These are phyloP conservation scores for Polia nebulosa DNA, from an alignment of 2,888 invertebrate species.

Conservation along the genomic window DNA sequence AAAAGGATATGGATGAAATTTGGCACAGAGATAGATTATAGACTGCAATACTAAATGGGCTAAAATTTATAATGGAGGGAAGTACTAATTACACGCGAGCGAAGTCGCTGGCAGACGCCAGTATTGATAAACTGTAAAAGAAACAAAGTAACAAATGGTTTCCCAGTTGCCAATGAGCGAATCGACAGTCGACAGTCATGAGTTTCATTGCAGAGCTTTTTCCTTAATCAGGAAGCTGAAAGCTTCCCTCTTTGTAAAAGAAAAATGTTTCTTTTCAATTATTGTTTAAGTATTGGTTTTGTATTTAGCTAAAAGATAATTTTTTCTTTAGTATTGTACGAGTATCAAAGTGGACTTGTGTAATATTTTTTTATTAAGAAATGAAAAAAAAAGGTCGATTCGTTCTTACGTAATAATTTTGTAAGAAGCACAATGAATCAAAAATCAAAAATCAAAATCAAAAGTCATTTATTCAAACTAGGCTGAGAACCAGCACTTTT, in stretches of 20 bases:
- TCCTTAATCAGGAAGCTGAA: constrained; percentile 5
- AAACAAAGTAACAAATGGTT: constrained; percentile 1
- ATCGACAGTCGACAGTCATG: neutral
- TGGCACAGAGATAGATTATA: no score
- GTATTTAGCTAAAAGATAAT: constrained; percentile 9
- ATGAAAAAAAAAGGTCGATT: constrained; percentile 8
- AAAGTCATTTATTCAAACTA: no score
- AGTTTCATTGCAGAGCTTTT: constrained; percentile 13
- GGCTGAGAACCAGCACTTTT: no score
- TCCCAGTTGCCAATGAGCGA: constrained; percentile 1
- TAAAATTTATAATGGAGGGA: no score
- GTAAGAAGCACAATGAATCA: neutral
- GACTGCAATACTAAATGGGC: no score
- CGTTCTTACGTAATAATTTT: neutral
- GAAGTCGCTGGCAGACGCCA: no score
- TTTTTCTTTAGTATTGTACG: neutral
- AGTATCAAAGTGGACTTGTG: neutral
- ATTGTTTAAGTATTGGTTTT: neutral
- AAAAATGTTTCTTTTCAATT: neutral
- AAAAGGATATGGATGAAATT: no score
- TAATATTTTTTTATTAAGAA: neutral
- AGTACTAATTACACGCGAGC: no score
- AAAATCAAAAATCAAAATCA: no score
- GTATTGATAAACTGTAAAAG: neutral
- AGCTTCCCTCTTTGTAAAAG: neutral